Conservation (phyloP, 2,888 invertebrate genomes). For the Idaea biselata region DNA sequence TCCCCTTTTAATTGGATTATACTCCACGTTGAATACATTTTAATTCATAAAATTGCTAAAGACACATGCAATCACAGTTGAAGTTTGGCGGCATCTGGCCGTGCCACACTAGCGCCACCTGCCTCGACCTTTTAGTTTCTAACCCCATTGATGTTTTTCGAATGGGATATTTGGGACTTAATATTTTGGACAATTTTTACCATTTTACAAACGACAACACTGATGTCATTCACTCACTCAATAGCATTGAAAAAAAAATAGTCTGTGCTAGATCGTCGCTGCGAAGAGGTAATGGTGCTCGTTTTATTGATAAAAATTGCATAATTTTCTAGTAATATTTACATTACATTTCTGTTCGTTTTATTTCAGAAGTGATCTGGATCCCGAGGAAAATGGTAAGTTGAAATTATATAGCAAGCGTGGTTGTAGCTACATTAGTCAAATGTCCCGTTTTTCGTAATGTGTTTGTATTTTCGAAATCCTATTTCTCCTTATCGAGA, state of each 20-base stretch:
- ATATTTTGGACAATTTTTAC: no score
- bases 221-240: not conserved
- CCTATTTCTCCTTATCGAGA: not conserved
- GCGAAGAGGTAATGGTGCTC: not conserved
- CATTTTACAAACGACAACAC: no score
- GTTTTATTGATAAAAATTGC: not conserved
- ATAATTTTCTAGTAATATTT: not conserved
- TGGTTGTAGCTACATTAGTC: not conserved
- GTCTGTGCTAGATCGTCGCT: not conserved
- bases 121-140: no score
- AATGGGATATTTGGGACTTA: no score
- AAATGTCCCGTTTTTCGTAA: not conserved
- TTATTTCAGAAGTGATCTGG: not conserved
- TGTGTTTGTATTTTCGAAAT: not conserved
- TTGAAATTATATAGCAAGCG: conserved; percentile 1
- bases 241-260: not conserved
- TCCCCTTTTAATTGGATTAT: no score
- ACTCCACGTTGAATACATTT: no score
- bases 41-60: no score
- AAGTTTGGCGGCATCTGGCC: no score
- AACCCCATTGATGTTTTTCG: no score
- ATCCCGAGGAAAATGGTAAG: conserved; percentile 35
- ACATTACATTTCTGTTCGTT: not conserved
- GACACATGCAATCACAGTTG: no score
- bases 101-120: no score